phyloP scores from a whole-genome alignment of 2,797 vertebrate species.

The Lindbergichthys nudifrons region DNA sequence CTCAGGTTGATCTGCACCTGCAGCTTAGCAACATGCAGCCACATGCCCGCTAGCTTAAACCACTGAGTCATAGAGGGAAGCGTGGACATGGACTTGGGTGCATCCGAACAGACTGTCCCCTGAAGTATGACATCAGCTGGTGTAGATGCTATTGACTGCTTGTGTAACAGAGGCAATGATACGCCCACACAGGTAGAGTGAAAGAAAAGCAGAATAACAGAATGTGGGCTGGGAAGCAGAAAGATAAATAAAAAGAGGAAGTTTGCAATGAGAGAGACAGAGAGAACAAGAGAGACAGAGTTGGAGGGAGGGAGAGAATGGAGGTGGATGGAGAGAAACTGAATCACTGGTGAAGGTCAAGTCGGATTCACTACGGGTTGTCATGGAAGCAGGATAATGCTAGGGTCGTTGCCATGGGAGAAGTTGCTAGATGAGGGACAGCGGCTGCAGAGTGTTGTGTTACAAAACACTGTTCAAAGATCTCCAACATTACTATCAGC shows the following conservation, averaged over 20 bases:
- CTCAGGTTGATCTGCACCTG: constrained; percentile 68
- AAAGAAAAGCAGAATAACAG: constrained; percentile 41
- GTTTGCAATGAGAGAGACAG: constrained; percentile 59
- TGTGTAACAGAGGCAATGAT: constrained; percentile 72
- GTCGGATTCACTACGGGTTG: constrained; percentile 81
- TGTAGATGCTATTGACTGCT: constrained; percentile 67
- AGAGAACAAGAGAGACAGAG: constrained; percentile 57
- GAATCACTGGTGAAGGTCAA: constrained; percentile 85
- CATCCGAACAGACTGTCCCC: constrained; percentile 65
- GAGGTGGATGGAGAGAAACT: constrained; percentile 80
- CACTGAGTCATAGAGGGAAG: constrained; percentile 66
- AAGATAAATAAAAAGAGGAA: constrained; percentile 52
- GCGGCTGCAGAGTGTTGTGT: constrained; percentile 53
- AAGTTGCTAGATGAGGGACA: constrained; percentile 67
- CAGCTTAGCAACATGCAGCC: constrained; percentile 70
- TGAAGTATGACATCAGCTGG: constrained; percentile 72
- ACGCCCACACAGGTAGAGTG: constrained; percentile 73
- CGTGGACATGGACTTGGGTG: constrained; percentile 35
- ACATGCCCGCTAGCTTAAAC: constrained; percentile 64
- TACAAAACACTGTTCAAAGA: constrained; percentile 59
- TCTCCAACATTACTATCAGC: constrained; percentile 59
- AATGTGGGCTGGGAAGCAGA: constrained; percentile 58
- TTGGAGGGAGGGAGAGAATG: constrained; percentile 63
- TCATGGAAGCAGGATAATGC: constrained; percentile 84
- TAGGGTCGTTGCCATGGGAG: constrained; percentile 81